Evolutionary conservation across 2,888 invertebrate species (phyloP).

Genomic region (Drosophila fulvimacula): DNA sequence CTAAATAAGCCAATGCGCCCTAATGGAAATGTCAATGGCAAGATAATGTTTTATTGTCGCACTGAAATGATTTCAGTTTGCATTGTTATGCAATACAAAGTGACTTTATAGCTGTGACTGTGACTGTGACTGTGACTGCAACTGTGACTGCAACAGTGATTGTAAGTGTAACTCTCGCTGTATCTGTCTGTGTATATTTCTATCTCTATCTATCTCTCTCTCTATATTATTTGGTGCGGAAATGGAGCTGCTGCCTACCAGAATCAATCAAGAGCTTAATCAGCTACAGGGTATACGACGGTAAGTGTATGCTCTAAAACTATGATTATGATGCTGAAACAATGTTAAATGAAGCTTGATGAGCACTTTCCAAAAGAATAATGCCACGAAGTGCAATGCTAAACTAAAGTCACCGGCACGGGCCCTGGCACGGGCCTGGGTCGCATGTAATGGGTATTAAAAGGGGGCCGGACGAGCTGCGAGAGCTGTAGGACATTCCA

Average conservation of each 20-base stretch:
- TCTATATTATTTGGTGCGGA: slow-evolving; percentile 1
- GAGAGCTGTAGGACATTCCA: slow-evolving; percentile 38
- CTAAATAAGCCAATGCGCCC: slow-evolving; percentile 27
- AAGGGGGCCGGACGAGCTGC: background rate
- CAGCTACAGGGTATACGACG: background rate
- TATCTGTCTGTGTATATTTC: background rate
- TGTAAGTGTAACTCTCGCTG: background rate
- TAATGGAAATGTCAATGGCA: slow-evolving; percentile 37
- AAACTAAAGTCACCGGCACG: slow-evolving; percentile 7
- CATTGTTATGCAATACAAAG: slow-evolving; percentile 19
- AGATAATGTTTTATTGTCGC: slow-evolving; percentile 23
- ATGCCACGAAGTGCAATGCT: slow-evolving; percentile 33
- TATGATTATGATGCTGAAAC: slow-evolving; percentile 34
- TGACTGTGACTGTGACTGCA: background rate
- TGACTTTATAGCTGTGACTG: background rate
- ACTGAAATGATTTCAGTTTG: slow-evolving; percentile 19
- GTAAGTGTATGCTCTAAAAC: background rate
- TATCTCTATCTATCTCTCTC: too few species aligned
- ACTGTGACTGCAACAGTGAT: too few species aligned
- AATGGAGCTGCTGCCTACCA: background rate
- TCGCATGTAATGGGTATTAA: background rate
- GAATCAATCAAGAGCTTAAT: background rate
- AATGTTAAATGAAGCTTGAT: slow-evolving; percentile 48
- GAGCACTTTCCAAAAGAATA: slow-evolving; percentile 36
- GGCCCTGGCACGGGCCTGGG: background rate